These are phyloP conservation scores for Cydia pomonella DNA, from an alignment of 1,140 invertebrate genomes.

Conservation along the genomic window DNA sequence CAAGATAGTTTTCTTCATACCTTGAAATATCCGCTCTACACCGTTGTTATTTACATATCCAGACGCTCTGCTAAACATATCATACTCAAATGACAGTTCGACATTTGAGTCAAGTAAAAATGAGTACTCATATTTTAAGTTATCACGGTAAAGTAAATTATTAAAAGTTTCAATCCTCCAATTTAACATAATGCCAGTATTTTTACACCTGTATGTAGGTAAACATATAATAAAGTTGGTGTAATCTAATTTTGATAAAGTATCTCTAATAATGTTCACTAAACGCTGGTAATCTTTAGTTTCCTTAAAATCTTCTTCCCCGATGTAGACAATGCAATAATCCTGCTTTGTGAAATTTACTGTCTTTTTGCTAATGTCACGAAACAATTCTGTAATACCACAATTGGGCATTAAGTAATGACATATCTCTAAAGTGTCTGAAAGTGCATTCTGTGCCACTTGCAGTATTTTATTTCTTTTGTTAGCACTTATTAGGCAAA, in stretches of 20 bases:
- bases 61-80: neutral
- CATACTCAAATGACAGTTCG: neutral
- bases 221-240: neutral
- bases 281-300: neutral
- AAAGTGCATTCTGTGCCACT: neutral
- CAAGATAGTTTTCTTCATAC: neutral
- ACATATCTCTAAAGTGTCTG: neutral
- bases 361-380: neutral
- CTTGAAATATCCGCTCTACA: neutral
- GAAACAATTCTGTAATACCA: neutral
- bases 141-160: neutral
- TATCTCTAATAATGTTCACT: neutral
- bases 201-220: neutral
- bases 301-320: neutral
- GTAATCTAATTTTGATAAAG: neutral
- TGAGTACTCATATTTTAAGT: neutral
- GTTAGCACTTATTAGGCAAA: neutral
- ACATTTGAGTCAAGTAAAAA: neutral
- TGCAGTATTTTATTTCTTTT: neutral
- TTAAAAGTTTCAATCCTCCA: neutral
- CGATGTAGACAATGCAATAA: neutral
- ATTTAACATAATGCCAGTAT: neutral
- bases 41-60: neutral
- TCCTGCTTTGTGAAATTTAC: too few species aligned
- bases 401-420: neutral